A percentile compares a stretch with the other conserved stretches of the same genome.
phyloP scores from a whole-genome alignment of 2,113 vertebrate species.

The Channa maculata region DNA sequence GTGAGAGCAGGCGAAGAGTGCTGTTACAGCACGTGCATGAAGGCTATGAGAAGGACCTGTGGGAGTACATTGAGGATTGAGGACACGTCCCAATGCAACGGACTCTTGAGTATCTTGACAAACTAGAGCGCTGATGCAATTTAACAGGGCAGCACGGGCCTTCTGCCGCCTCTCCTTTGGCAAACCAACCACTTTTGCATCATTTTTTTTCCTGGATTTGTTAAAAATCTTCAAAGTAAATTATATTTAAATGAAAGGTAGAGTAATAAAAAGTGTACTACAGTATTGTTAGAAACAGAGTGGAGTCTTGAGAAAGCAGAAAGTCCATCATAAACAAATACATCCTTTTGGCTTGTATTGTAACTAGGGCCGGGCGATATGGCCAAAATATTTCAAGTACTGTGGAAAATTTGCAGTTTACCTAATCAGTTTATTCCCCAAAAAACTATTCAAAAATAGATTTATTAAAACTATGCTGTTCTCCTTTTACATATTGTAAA shows the following conservation, averaged over 20 bases:
- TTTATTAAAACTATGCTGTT: too few species aligned
- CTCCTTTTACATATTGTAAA: too few species aligned
- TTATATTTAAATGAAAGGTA: constrained; percentile 98
- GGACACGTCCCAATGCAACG: constrained; percentile 85
- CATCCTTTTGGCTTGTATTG: constrained; percentile 91
- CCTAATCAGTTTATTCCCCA: too few species aligned
- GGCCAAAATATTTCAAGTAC: too few species aligned
- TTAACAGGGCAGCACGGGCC: constrained; percentile 84
- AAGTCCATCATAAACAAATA: constrained; percentile 75
- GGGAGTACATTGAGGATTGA: constrained; percentile 99
- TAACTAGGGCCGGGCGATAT: constrained; percentile 33
- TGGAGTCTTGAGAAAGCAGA: constrained; percentile 87
- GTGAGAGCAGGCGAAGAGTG: constrained; percentile 98
- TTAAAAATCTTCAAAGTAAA: constrained; percentile 94
- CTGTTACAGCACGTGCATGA: constrained; percentile 99
- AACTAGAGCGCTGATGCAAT: constrained; percentile 95
- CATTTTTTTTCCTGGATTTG: constrained; percentile 81
- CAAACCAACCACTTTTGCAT: constrained; percentile 89
- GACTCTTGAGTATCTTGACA: constrained; percentile 92
- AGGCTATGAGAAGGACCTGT: constrained; percentile 99
- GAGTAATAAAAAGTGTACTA: constrained; percentile 94
- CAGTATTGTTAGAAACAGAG: constrained; percentile 97
- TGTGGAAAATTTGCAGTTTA: too few species aligned
- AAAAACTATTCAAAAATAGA: too few species aligned
- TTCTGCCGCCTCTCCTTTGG: constrained; percentile 85